These are phyloP conservation scores for Turritopsis rubra DNA, from an alignment of 30 jellyfish, hydroid and myxozoan species.

Conservation along the genomic window DNA sequence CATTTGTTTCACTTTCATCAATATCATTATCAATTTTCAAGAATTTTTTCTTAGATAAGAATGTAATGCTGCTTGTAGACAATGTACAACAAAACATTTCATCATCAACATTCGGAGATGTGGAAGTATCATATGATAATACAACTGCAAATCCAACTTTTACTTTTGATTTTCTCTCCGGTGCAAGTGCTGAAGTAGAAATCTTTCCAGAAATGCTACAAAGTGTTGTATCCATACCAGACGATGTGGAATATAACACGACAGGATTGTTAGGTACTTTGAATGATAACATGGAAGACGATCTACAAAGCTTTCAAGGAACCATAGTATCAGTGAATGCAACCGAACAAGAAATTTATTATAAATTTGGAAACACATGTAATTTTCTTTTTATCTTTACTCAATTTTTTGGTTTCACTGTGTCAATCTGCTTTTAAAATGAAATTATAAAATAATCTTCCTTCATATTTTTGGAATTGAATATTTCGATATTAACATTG, in stretches of 20 bases:
- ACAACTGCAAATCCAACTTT: background rate
- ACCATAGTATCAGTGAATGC: constrained; percentile 21
- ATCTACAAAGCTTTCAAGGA: constrained; percentile 33
- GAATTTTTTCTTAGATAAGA: background rate
- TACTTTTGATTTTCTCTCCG: constrained; percentile 25
- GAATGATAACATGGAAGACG: constrained; percentile 35
- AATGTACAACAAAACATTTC: background rate
- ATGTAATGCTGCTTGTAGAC: background rate
- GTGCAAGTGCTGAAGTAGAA: constrained; percentile 24
- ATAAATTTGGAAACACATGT: constrained; percentile 44
- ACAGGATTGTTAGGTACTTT: constrained; percentile 39
- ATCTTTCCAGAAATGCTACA: constrained; percentile 26
- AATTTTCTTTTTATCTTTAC: background rate
- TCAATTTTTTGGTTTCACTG: no score
- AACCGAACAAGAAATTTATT: constrained; percentile 27
- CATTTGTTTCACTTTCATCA: background rate
- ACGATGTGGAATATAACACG: constrained; percentile 13
- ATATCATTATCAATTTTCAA: background rate
- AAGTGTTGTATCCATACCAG: constrained; percentile 12
- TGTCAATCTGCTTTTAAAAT: no score
- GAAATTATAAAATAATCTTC: no score
- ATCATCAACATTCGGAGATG: background rate
- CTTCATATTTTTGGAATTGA: constrained; percentile 1
- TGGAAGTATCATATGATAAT: constrained; percentile 11
- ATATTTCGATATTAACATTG: no score